Conservation (phyloP, 2,797 vertebrate genomes). For the Anolis apletophallus region DNA sequence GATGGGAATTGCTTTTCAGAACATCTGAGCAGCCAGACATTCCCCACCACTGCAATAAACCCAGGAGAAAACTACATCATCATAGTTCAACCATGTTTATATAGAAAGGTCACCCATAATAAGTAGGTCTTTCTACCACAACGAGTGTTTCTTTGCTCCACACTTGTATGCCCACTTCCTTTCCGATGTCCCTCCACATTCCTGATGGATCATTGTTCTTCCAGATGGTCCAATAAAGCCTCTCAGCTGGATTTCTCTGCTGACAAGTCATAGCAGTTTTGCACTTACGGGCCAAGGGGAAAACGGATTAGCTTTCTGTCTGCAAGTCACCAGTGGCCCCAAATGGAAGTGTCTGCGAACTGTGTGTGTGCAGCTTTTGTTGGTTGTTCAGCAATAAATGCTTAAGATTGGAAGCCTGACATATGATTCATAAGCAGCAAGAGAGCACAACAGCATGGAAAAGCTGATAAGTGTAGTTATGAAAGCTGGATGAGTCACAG, state of each 20-base stretch:
- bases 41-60: too few species aligned
- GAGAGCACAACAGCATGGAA: constrained; percentile 7
- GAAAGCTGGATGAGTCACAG: constrained; percentile 42
- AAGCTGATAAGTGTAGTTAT: constrained; percentile 27
- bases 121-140: not conserved
- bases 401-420: constrained; percentile 1
- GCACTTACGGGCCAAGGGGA: constrained; percentile 1
- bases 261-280: constrained; percentile 48
- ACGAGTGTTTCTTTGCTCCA: not conserved
- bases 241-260: not conserved
- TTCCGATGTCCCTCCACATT: not conserved
- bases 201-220: not conserved
- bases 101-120: not conserved
- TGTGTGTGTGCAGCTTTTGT: not conserved
- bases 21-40: too few species aligned
- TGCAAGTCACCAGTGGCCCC: constrained; percentile 5
- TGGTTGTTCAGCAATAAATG: constrained; percentile 22
- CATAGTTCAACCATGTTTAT: not conserved
- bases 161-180: not conserved
- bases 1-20: too few species aligned
- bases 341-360: not conserved
- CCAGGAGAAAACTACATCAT: too few species aligned
- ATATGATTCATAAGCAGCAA: constrained; percentile 8
- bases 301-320: constrained; percentile 20
- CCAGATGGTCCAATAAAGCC: not conserved